These are phyloP conservation scores for Carapus acus DNA, from an alignment of 2,797 vertebrate genomes.

Conservation along the genomic window DNA sequence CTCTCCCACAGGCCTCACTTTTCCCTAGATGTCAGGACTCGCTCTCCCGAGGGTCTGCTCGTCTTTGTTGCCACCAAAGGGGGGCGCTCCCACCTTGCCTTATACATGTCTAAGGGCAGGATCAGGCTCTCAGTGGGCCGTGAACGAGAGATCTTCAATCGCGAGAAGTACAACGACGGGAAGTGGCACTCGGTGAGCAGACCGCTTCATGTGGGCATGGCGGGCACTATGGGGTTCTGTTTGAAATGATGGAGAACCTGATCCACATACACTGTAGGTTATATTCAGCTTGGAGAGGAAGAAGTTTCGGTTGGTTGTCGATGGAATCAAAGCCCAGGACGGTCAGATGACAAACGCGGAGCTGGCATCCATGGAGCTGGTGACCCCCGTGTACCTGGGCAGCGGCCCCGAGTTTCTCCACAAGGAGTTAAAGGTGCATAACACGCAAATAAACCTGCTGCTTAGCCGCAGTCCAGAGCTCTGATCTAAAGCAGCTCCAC, in stretches of 20 bases:
- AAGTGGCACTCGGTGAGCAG: constrained; percentile 89
- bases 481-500: neutral
- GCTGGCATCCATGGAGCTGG: constrained; percentile 63
- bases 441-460: neutral
- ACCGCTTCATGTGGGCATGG: neutral
- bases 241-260: constrained; percentile 6
- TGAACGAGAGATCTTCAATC: constrained; percentile 79
- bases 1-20: constrained; percentile 74
- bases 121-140: constrained; percentile 78
- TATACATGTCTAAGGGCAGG: constrained; percentile 84
- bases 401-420: constrained; percentile 65
- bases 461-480: neutral
- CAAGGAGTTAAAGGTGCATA: constrained; percentile 64
- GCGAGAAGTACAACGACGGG: constrained; percentile 82
- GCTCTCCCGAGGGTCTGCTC: constrained; percentile 77
- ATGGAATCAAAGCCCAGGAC: constrained; percentile 81
- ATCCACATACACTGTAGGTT: constrained; percentile 75
- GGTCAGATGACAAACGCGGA: constrained; percentile 67
- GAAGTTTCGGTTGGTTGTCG: constrained; percentile 75
- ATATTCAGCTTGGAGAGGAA: constrained; percentile 77
- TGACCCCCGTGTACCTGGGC: constrained; percentile 76
- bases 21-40: constrained; percentile 80
- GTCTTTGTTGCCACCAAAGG: constrained; percentile 72
- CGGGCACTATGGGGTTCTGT: too few relatives aligned
- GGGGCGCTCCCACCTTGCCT: constrained; percentile 73